phyloP scores from a whole-genome alignment of 2,113 vertebrate genomes.

The Neomonachus schauinslandi region DNA sequence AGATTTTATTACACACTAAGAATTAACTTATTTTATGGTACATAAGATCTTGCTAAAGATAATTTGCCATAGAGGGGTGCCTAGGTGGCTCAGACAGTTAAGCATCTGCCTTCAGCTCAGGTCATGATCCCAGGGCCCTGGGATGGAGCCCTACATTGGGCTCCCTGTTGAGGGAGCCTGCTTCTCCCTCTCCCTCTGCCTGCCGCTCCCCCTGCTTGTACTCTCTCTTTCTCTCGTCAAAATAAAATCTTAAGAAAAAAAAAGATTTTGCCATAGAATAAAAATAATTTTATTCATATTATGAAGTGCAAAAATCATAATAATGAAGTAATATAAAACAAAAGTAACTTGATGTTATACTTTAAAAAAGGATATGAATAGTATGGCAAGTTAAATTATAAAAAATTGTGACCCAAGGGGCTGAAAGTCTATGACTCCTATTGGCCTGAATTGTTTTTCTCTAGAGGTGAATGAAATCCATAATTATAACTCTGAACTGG shows the following conservation, averaged over 20 bases:
- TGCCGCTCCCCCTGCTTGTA: too few species aligned
- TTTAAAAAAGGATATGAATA: not conserved
- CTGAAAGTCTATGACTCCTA: not conserved
- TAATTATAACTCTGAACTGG: not conserved
- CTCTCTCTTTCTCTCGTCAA: too few species aligned
- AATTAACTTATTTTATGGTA: not conserved
- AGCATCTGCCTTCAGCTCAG: too few species aligned
- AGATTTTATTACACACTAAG: not conserved
- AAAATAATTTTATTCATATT: not conserved
- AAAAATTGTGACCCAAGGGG: not conserved
- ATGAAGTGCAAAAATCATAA: not conserved
- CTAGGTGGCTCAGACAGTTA: too few species aligned
- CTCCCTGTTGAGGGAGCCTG: too few species aligned
- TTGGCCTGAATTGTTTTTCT: not conserved
- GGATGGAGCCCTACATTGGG: too few species aligned
- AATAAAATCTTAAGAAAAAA: too few species aligned
- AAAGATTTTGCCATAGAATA: not conserved
- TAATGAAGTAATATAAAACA: not conserved
- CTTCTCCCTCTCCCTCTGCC: too few species aligned
- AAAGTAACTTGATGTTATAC: not conserved
- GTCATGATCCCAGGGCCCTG: too few species aligned
- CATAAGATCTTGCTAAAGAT: not conserved
- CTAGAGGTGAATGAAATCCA: not conserved
- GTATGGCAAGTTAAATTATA: not conserved
- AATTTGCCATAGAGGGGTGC: not conserved